These are phyloP conservation scores for Aphidoletes aphidimyza DNA, from an alignment of 2,888 invertebrate species.

Conservation along the genomic window DNA sequence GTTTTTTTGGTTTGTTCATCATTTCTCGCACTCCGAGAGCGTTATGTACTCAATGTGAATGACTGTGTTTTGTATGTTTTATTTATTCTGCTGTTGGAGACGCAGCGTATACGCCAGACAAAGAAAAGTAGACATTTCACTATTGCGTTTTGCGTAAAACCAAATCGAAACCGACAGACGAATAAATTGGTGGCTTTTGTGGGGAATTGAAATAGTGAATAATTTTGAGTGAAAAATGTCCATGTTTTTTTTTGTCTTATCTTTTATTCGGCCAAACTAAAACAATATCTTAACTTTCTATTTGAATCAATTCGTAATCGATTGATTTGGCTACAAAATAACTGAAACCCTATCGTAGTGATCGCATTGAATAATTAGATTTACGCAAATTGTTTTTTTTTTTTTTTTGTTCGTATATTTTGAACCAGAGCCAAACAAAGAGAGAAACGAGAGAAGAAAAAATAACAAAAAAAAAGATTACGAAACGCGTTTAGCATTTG, in stretches of 20 bases:
- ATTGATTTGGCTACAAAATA: background rate
- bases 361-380: slow-evolving; percentile 11
- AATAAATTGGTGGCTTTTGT: background rate
- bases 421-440: background rate
- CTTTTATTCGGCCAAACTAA: background rate
- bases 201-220: background rate
- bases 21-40: background rate
- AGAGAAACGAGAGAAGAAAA: too few species aligned
- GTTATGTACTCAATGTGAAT: slow-evolving; percentile 8
- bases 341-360: background rate
- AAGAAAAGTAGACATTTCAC: slow-evolving; percentile 39
- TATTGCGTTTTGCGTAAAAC: slow-evolving; percentile 39
- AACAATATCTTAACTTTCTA: slow-evolving; percentile 17
- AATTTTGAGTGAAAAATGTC: background rate
- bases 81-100: background rate
- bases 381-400: background rate
- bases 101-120: slow-evolving; percentile 13
- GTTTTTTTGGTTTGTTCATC: slow-evolving; percentile 20
- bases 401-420: background rate
- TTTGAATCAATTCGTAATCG: background rate
- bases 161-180: background rate
- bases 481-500: background rate
- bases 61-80: background rate
- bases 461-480: background rate
- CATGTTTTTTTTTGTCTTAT: background rate